Conservation (phyloP, 2,888 invertebrate species). For the Prionchulus punctatus region DNA sequence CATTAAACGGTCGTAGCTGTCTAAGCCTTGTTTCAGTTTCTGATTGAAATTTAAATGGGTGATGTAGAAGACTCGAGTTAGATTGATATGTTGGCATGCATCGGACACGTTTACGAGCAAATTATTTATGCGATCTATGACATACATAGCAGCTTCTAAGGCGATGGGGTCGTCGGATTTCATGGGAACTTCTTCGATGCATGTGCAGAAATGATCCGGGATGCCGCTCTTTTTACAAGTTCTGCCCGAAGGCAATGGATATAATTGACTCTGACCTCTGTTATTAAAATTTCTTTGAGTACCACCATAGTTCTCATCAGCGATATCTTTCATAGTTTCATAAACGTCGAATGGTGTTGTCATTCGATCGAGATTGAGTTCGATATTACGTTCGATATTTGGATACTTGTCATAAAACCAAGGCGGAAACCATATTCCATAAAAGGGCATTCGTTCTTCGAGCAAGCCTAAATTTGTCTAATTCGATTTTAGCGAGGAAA, state of each 20-base stretch:
- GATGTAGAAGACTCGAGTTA: no score
- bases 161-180: no score
- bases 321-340: conserved; percentile 55
- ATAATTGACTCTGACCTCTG: background rate
- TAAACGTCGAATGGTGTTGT: conserved; percentile 69
- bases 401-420: conserved; percentile 51
- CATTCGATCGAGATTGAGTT: conserved; percentile 47
- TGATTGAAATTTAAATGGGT: no score
- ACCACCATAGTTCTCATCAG: background rate
- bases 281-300: background rate
- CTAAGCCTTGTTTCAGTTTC: no score
- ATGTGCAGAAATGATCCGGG: conserved; percentile 3
- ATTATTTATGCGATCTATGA: no score
- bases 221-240: background rate
- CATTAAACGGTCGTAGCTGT: no score
- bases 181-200: no score
- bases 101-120: no score
- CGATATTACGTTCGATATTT: conserved; percentile 48
- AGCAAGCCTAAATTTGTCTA: no score
- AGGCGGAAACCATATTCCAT: conserved; percentile 55
- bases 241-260: background rate
- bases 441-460: conserved; percentile 69
- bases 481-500: no score
- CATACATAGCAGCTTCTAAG: no score
- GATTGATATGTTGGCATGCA: no score